Evolutionary conservation across 1,140 invertebrate genomes (phyloP).

Genomic region (Scaptomyza pallida): DNA sequence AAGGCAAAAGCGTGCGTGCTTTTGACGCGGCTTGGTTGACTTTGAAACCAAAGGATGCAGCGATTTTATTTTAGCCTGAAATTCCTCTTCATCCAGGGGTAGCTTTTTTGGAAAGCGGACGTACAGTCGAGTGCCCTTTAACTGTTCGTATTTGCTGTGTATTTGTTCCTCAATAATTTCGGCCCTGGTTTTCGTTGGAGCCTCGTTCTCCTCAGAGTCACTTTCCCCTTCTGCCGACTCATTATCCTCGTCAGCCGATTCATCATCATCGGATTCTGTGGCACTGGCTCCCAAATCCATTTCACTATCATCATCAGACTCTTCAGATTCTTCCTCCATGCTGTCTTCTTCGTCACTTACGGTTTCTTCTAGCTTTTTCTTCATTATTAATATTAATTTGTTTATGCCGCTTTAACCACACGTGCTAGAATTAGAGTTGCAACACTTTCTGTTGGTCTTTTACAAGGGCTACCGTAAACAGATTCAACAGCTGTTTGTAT

Average conservation of each 20-base stretch:
- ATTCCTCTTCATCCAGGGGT: slow-evolving; percentile 60
- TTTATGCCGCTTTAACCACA: slow-evolving; percentile 29
- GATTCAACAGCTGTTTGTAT: slow-evolving; percentile 14
- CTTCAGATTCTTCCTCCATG: slow-evolving; percentile 21
- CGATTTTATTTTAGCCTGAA: slow-evolving; percentile 52
- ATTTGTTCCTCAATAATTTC: slow-evolving; percentile 63
- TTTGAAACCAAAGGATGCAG: slow-evolving; percentile 63
- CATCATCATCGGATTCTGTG: slow-evolving; percentile 53
- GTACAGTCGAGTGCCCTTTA: slow-evolving; percentile 69
- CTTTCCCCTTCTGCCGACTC: neutral
- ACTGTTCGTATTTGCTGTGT: slow-evolving; percentile 64
- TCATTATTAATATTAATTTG: slow-evolving; percentile 43
- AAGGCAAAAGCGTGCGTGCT: slow-evolving; percentile 74
- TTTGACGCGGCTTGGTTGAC: slow-evolving; percentile 70
- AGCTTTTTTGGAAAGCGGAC: slow-evolving; percentile 73
- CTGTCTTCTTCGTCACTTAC: slow-evolving; percentile 34
- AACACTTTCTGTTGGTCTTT: neutral
- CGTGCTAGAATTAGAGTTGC: slow-evolving; percentile 33
- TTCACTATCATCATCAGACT: slow-evolving; percentile 40
- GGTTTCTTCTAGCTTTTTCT: slow-evolving; percentile 47
- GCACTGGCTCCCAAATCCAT: slow-evolving; percentile 61
- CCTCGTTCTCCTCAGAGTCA: neutral
- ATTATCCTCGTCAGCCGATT: neutral
- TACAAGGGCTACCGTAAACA: neutral
- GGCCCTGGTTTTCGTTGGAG: slow-evolving; percentile 25